A percentile compares a stretch with the other conserved stretches of the same genome.
phyloP scores from a whole-genome alignment of 2,113 vertebrate species.

The Corvus moneduloides region DNA sequence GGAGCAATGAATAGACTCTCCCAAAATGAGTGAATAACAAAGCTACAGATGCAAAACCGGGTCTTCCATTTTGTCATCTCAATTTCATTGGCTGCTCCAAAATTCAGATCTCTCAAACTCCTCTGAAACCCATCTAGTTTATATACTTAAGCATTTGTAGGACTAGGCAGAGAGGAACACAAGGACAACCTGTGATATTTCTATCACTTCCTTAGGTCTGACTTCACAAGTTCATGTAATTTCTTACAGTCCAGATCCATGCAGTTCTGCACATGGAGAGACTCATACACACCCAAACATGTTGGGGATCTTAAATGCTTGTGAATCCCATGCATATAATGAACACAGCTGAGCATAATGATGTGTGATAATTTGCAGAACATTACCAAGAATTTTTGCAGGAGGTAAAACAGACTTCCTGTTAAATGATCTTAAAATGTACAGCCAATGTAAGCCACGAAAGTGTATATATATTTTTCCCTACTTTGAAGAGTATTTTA shows the following conservation, averaged over 20 bases:
- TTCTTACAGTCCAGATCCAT: background rate
- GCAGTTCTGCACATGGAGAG: background rate
- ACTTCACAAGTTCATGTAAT: background rate
- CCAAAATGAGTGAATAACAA: background rate
- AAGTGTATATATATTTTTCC: conserved; percentile 13
- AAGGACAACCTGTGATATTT: background rate
- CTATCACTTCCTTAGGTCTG: background rate
- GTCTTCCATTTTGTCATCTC: background rate
- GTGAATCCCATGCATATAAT: background rate
- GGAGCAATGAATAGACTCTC: background rate
- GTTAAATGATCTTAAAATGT: conserved; percentile 34
- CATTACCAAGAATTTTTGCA: background rate
- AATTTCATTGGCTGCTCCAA: background rate
- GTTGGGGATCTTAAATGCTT: background rate
- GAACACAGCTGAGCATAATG: background rate
- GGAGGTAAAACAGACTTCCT: background rate
- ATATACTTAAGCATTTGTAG: background rate
- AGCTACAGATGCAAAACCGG: rapidly evolving
- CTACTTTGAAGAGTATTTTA: conserved; percentile 42
- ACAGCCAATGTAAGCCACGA: background rate
- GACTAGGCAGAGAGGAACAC: background rate
- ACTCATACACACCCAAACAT: background rate
- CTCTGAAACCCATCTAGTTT: background rate
- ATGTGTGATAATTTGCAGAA: background rate
- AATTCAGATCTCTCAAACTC: background rate